Evolutionary conservation across 2,797 vertebrate genomes (phyloP).

Genomic region (Oreochromis mossambicus): DNA sequence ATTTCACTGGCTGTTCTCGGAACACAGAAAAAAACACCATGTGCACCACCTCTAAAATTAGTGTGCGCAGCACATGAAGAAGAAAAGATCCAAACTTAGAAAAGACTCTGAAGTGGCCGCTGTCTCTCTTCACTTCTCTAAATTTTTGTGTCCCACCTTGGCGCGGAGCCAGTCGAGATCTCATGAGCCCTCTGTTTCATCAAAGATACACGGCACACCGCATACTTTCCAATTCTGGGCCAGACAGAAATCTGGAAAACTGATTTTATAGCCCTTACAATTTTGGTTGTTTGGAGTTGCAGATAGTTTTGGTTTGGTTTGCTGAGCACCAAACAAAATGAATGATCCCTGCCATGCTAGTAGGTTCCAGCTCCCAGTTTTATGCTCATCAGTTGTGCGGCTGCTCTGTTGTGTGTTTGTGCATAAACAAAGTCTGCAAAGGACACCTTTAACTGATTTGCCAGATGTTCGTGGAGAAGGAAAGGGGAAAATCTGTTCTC

Average conservation of each 20-base stretch:
- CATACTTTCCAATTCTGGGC: constrained; percentile 70
- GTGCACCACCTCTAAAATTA: constrained; percentile 78
- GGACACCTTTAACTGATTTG: constrained; percentile 72
- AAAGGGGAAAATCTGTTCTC: constrained; percentile 53
- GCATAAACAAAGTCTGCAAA: constrained; percentile 65
- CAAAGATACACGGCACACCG: constrained; percentile 66
- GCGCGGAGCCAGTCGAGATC: constrained; percentile 57
- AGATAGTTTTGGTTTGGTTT: constrained; percentile 74
- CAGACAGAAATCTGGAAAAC: constrained; percentile 79
- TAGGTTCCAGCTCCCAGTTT: constrained; percentile 46
- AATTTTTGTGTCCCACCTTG: constrained; percentile 59
- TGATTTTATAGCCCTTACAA: constrained; percentile 72
- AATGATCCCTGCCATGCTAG: constrained; percentile 57
- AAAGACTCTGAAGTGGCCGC: constrained; percentile 75
- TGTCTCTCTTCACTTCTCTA: constrained; percentile 54
- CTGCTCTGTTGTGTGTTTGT: constrained; percentile 70
- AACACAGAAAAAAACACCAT: constrained; percentile 59
- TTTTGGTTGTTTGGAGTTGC: constrained; percentile 72
- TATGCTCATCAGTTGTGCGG: constrained; percentile 59
- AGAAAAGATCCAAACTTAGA: constrained; percentile 49
- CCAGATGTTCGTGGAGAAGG: constrained; percentile 67
- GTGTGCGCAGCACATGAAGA: constrained; percentile 55
- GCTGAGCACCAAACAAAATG: constrained; percentile 60
- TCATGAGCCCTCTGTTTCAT: constrained; percentile 63
- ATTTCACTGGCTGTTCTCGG: constrained; percentile 74